Conservation (phyloP, 2,888 invertebrate species). For the Drosophila formosana region DNA sequence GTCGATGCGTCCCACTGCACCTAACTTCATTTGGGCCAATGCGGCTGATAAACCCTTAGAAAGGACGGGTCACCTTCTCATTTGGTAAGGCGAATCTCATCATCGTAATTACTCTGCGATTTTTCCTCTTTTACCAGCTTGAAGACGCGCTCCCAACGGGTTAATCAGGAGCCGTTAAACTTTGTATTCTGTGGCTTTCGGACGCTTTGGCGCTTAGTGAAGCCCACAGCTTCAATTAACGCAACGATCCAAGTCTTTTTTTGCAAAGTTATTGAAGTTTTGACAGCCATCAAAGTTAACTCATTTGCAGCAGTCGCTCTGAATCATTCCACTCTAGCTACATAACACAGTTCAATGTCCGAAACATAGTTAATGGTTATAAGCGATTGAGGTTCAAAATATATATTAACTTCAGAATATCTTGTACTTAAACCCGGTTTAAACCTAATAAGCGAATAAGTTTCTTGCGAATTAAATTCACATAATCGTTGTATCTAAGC, state of each 20-base stretch:
- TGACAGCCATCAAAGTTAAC: slow-evolving; percentile 70
- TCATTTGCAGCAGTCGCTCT: slow-evolving; percentile 69
- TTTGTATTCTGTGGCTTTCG: slow-evolving; percentile 40
- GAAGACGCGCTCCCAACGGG: slow-evolving; percentile 50
- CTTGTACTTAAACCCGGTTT: not conserved
- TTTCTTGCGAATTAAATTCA: too few relatives aligned
- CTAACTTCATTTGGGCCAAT: slow-evolving; percentile 63
- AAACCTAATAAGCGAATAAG: too few relatives aligned
- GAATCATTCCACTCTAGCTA: slow-evolving; percentile 36
- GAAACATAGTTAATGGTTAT: not conserved
- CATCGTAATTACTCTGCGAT: slow-evolving; percentile 66
- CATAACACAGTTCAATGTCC: slow-evolving; percentile 13
- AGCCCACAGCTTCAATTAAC: slow-evolving; percentile 69
- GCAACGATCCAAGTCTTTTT: slow-evolving; percentile 53
- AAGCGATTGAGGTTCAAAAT: not conserved
- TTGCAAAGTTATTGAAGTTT: slow-evolving; percentile 69
- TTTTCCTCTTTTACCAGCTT: slow-evolving; percentile 11
- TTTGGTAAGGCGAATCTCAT: slow-evolving; percentile 62
- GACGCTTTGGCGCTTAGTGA: slow-evolving; percentile 38
- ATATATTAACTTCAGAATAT: not conserved
- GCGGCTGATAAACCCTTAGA: slow-evolving; percentile 56
- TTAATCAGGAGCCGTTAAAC: slow-evolving; percentile 68
- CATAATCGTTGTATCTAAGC: too few relatives aligned
- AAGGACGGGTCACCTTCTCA: slow-evolving; percentile 39
- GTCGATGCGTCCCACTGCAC: slow-evolving; percentile 47